phyloP scores from a whole-genome alignment of 1,140 invertebrate genomes.

The Camponotus vicinus region DNA sequence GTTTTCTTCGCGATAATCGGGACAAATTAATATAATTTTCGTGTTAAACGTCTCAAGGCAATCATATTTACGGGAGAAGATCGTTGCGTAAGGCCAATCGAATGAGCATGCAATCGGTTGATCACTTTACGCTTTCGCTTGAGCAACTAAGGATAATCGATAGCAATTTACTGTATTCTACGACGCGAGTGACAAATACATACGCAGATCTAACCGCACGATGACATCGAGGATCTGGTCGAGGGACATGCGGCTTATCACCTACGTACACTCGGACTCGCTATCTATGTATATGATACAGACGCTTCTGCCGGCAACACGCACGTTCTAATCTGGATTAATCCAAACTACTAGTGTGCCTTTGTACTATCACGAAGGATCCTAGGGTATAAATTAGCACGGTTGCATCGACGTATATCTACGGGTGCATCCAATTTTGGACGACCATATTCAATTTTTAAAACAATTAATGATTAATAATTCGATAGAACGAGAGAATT shows the following conservation, averaged over 20 bases:
- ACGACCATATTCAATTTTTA: background rate
- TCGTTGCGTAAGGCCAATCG: background rate
- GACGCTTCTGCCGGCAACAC: slow-evolving; percentile 61
- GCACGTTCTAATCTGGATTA: slow-evolving; percentile 75
- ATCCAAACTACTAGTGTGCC: slow-evolving; percentile 56
- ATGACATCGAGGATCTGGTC: slow-evolving; percentile 67
- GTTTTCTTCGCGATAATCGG: background rate
- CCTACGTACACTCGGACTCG: slow-evolving; percentile 67
- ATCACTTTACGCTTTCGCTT: slow-evolving; percentile 28
- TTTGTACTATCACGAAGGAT: slow-evolving; percentile 58
- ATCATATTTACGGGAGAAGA: background rate
- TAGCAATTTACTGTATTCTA: slow-evolving; percentile 62
- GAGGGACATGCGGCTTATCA: slow-evolving; percentile 72
- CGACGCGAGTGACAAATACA: slow-evolving; percentile 60
- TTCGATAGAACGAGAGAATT: background rate
- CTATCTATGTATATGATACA: slow-evolving; percentile 28
- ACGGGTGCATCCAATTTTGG: background rate
- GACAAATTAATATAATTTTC: slow-evolving; percentile 23
- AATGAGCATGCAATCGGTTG: background rate
- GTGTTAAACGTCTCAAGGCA: background rate
- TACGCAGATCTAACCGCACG: slow-evolving; percentile 52
- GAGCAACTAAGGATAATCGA: slow-evolving; percentile 57
- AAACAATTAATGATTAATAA: background rate
- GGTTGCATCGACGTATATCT: background rate
- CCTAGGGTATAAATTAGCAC: background rate